A percentile compares a stretch with the other conserved stretches of the same genome.
Conservation (phyloP, 2,113 vertebrate genomes). For the Thunnus maccoyii region DNA sequence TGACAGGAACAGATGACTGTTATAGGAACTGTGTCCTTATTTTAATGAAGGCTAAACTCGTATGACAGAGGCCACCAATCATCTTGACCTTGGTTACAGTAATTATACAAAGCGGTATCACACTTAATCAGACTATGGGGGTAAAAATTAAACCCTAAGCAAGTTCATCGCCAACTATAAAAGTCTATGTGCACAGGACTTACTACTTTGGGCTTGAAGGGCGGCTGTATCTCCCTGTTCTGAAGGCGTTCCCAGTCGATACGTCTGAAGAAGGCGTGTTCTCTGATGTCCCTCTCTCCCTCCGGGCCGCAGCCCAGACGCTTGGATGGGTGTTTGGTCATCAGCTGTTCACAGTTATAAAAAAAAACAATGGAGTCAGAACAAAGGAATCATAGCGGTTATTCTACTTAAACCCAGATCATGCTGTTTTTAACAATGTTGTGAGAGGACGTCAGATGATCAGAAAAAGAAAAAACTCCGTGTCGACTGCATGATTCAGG, state of each 20-base stretch:
- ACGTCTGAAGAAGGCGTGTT: constrained; percentile 96
- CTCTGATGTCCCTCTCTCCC: constrained; percentile 93
- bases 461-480: too few relatives aligned
- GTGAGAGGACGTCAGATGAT: too few relatives aligned
- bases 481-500: too few relatives aligned
- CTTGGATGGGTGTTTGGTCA: constrained; percentile 97
- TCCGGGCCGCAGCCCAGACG: constrained; percentile 93
- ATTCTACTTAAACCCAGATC: neutral
- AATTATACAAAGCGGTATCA: neutral
- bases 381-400: neutral
- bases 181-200: constrained; percentile 72
- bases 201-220: constrained; percentile 98
- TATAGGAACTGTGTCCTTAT: neutral
- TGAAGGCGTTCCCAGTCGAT: constrained; percentile 97
- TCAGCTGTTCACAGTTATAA: constrained; percentile 83
- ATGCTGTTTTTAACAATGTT: neutral
- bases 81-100: constrained; percentile 3
- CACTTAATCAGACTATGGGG: constrained; percentile 1
- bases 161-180: too few relatives aligned
- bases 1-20: neutral
- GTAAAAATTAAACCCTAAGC: neutral
- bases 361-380: constrained; percentile 4
- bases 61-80: neutral
- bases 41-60: constrained; percentile 4
- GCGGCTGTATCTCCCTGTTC: constrained; percentile 94